Base-by-base conservation (phyloP, 2,113 vertebrate genomes). In the Saimiri boliviensis region DNA sequence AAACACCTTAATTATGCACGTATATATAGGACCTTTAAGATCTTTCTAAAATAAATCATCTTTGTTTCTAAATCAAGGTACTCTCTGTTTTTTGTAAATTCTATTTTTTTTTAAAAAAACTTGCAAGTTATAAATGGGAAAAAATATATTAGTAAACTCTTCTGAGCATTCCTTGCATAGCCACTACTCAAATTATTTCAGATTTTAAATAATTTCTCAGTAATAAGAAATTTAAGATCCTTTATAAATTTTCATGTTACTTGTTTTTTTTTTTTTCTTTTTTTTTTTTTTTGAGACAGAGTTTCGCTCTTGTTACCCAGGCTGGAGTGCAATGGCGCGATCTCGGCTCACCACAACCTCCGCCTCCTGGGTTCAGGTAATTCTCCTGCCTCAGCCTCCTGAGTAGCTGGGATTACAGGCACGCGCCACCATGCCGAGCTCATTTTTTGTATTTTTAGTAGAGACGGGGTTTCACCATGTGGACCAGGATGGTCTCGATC, bases 41-140 rank as follows among this genome's bases (percentile, higher is more conserved):
- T 76, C 85, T 97, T 95, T 90, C 56, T 79, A 96, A 74, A 94
- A 89, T 60, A 49, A 35, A 30, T 54, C 35, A 63, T 11, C 25
- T 10, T 13, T 60, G 35, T 70, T 37, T 68, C 14, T 16, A 77
- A 86, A 35, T 42, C 27, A 37, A 42, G 2, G 5, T 88, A 68
- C 4, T 76, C 7, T 74, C 40, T 20, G 47, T 49, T 79, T 79
- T 49, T 32, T 20, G 19, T n/a, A 27, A 45, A 74, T 19, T 37
- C 35, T 6, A 10, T 27, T 52, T 58, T 86, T 47, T 47, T 47
- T 16, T 0, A 1, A 35, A 82, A 82, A 54, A 79, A 27, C 14
- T 16, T 58, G 3, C 6, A 68, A 37, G 27, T 21, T 83, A 42
- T 9, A 94, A 81, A 76, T 0, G n/a, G 37, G 23, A 76, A 82